phyloP scores from a whole-genome alignment of 2,888 invertebrate genomes.

The Rhynchonema sp. region DNA sequence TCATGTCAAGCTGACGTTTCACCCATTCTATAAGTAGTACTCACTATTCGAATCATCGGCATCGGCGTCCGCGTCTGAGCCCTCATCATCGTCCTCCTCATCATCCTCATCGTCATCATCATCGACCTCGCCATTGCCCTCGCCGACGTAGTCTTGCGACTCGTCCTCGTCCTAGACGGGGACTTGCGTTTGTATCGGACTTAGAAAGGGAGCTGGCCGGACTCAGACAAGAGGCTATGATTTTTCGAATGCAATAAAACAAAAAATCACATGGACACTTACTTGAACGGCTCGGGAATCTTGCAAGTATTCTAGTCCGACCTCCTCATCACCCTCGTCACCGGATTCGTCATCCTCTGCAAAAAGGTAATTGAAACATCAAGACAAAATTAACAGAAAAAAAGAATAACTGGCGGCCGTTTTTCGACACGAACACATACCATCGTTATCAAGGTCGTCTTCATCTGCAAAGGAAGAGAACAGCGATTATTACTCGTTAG shows the following conservation, averaged over 20 bases:
- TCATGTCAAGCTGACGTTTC: too few relatives aligned
- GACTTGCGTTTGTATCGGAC: too few relatives aligned
- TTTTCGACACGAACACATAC: too few relatives aligned
- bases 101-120: constrained; percentile 19
- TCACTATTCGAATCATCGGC: background rate
- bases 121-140: constrained; percentile 29
- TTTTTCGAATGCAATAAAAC: too few relatives aligned
- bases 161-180: constrained; percentile 47
- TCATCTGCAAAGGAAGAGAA: too few relatives aligned
- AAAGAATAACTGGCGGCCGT: too few relatives aligned
- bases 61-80: background rate
- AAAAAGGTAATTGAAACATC: constrained; percentile 25
- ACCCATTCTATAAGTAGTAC: background rate
- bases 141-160: constrained; percentile 41
- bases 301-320: constrained; percentile 49
- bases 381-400: too few relatives aligned
- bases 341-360: constrained; percentile 44
- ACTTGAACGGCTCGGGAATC: constrained; percentile 45
- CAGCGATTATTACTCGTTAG: too few relatives aligned
- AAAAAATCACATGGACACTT: background rate
- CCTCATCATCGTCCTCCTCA: constrained; percentile 4
- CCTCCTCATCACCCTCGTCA: constrained; percentile 42
- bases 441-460: constrained; percentile 36
- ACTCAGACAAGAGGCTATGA: too few relatives aligned
- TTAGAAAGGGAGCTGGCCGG: too few relatives aligned